Evolutionary conservation across 2,113 vertebrate species (phyloP), one percentile per base, ranked within the genome.

Genomic region (Mionectes macconnelli): DNA sequence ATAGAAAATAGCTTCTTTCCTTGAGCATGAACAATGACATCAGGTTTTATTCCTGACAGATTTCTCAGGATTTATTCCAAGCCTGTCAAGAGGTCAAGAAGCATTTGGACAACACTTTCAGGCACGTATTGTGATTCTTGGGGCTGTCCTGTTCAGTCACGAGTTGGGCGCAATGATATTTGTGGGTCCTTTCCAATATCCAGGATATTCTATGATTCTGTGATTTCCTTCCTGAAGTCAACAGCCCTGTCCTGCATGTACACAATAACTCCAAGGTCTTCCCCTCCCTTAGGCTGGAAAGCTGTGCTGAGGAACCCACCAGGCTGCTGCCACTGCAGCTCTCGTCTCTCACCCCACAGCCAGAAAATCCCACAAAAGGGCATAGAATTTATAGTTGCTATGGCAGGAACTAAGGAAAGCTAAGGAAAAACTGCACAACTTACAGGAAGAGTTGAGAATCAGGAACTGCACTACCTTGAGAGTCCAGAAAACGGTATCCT

Each of bases 291-390:
- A 6, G 1, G 2, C 10, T 1, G 4, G 3, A 74, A 13, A 31
- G 19, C 44, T 9, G 2, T 1, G 1, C 28, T 23, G 49, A 59
- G 40, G 8, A 69, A 20, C 20, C 6, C 0, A 0, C 25, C 0
- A 1, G 14, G 10, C 23, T 42, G 12, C 40, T 55, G 55, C 33
- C 13, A 1, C 39, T 66, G n/a, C 56, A 13, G 1, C 28, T 21
- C 45, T 18, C 4, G 3, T 14, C 31, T 50, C 84, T 47, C 42
- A 45, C 5, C 22, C 7, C n/a, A 60, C 21, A 1, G 21, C 19
- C 86, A 92, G 39, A 68, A 81, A 66, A 5, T 19, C 12, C 35
- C 33, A 12, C 4, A 1, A 4, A 73, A 33, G 25, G 14, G 23
- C 33, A 8, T 23, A 59, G 53, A 50, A 25, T 39, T 44, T 24